A percentile compares a stretch with the other conserved stretches of the same genome.
Evolutionary conservation across 1,140 invertebrate genomes (phyloP).

Genomic region (Mycetomoellerius zeteki): DNA sequence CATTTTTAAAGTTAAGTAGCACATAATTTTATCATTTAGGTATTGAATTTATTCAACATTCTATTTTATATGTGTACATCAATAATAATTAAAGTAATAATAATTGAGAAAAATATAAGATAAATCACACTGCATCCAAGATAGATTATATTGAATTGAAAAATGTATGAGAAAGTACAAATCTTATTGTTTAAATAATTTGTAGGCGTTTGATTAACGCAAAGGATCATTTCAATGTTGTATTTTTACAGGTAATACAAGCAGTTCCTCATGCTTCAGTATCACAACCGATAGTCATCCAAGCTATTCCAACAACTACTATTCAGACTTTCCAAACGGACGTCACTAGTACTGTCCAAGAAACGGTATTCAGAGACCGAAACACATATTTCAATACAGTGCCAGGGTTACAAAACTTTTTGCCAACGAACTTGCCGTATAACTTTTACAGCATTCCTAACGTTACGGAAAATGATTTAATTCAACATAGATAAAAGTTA

Average conservation of each 20-base stretch:
- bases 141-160: neutral
- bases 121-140: neutral
- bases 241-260: constrained; percentile 82
- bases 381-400: constrained; percentile 83
- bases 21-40: too few relatives aligned
- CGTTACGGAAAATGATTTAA: constrained; percentile 81
- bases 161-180: neutral
- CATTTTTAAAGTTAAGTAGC: too few relatives aligned
- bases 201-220: neutral
- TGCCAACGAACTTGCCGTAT: constrained; percentile 84
- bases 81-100: neutral
- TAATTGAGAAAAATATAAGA: neutral
- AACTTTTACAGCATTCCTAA: constrained; percentile 85
- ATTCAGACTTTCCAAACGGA: constrained; percentile 81
- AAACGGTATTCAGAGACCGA: constrained; percentile 80
- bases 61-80: neutral
- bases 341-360: constrained; percentile 75
- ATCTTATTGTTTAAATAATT: constrained; percentile 21
- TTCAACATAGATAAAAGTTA: constrained; percentile 80
- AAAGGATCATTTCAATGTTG: neutral
- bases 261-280: constrained; percentile 77
- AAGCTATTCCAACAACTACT: constrained; percentile 80
- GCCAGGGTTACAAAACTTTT: constrained; percentile 80
- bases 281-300: constrained; percentile 83
- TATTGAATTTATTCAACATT: too few relatives aligned